These are phyloP conservation scores for Onthophagus sagittarius DNA, from an alignment of 2,888 invertebrate genomes.

Conservation along the genomic window DNA sequence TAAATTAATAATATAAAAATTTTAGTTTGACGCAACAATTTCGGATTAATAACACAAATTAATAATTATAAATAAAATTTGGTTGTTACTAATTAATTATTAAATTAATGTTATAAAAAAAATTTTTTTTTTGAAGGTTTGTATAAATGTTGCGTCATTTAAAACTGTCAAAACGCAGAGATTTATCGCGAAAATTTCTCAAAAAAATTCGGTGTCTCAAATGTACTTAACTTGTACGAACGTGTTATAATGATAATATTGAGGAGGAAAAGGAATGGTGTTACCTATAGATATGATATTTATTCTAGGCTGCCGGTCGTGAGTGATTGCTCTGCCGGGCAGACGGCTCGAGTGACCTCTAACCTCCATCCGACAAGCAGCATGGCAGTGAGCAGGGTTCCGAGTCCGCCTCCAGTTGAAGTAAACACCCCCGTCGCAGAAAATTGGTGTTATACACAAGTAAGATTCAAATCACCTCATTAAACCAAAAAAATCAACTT, in stretches of 20 bases:
- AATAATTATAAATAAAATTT: too few relatives aligned
- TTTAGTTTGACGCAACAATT: too few relatives aligned
- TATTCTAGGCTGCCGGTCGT: slow-evolving; percentile 71
- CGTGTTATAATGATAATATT: not conserved
- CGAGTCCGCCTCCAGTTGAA: slow-evolving; percentile 93
- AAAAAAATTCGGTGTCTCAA: not conserved
- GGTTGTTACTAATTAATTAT: too few relatives aligned
- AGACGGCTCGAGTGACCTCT: slow-evolving; percentile 86
- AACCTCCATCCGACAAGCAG: slow-evolving; percentile 80
- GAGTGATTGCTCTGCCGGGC: slow-evolving; percentile 73
- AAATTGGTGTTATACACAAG: slow-evolving; percentile 99
- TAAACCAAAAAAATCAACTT: not conserved
- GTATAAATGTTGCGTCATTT: too few relatives aligned
- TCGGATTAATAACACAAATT: too few relatives aligned
- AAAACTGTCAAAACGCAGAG: too few relatives aligned
- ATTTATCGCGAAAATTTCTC: too few relatives aligned
- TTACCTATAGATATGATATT: slow-evolving; percentile 17
- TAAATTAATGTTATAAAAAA: too few relatives aligned
- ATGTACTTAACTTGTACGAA: not conserved
- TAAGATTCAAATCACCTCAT: slow-evolving; percentile 49
- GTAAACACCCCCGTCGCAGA: slow-evolving; percentile 97
- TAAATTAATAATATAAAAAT: too few relatives aligned
- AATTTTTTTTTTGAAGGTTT: too few relatives aligned
- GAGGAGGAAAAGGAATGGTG: not conserved
- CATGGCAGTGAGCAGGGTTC: slow-evolving; percentile 95